Base-by-base conservation (phyloP, 2,113 vertebrate species). In the Caranx melampygus region DNA sequence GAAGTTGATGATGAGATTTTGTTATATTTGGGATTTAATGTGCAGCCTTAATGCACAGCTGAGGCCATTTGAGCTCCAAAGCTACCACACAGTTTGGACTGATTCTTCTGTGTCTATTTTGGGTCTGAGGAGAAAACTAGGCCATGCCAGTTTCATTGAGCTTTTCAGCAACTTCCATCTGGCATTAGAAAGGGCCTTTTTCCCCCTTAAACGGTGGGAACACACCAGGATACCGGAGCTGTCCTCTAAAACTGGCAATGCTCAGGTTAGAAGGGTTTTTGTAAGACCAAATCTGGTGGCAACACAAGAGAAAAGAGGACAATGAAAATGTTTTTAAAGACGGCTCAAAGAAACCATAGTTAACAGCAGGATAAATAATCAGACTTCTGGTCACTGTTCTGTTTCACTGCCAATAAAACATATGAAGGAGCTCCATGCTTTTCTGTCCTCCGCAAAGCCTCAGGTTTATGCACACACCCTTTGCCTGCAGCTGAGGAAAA, bases 71-170 rank as follows among this genome's bases (percentile, higher is more conserved):
- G 54, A 83, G 86, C 87, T 86, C 89, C 55, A 66, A 82, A 83
- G 83, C 85, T 44, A 75, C 66, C 85, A 57, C 88, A 86, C 79
- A 54, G 68, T 88, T 89, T 91, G 91, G 88, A 87, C 84, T 73
- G 78, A 88, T 87, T 91, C 84, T 83, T 76, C 78, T 26, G 81
- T 72, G 85, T 88, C 90, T 93, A 93, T 93, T 93, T 92, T 82
- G 78, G 86, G 81, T 72, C 87, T 35, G 77, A 78, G 74, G 63
- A 84, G 87, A 91, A 91, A 94, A 89, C 79, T 91, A 93, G 93
- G 93, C 89, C 92, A 92, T 82, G 88, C 80, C 80, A 91, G 85
- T 83, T 94, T 91, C 86, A 87, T 91, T 92, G 89, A 91, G 89
- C 84, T 90, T 88, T 86, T 88, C 81, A 78, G 59, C 78, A 81